These are phyloP conservation scores for Podotricha telesiphe DNA, from an alignment of 2,888 invertebrate species.

Conservation along the genomic window DNA sequence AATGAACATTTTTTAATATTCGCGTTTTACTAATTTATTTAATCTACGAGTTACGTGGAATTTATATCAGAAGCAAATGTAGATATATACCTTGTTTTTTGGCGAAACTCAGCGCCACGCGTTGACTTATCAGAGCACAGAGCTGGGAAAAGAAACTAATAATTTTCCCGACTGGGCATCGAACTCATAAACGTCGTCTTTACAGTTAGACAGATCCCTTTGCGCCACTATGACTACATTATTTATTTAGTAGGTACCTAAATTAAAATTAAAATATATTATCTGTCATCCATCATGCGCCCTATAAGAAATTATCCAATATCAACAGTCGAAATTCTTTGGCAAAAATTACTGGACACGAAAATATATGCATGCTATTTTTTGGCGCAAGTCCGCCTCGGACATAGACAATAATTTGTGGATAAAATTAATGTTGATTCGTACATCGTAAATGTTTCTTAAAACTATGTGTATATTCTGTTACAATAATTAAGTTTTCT, in stretches of 20 bases:
- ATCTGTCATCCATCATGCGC: not conserved
- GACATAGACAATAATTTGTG: constrained; percentile 8
- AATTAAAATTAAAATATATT: not conserved
- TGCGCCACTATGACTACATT: too few relatives aligned
- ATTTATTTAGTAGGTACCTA: too few relatives aligned
- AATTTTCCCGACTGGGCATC: too few relatives aligned
- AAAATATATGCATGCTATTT: constrained; percentile 12
- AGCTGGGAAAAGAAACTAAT: too few relatives aligned
- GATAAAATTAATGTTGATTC: constrained; percentile 15
- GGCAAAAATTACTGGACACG: constrained; percentile 24
- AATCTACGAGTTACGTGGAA: too few relatives aligned
- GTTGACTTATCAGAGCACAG: too few relatives aligned
- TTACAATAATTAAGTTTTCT: constrained; percentile 5
- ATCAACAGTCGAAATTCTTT: constrained; percentile 24
- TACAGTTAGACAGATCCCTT: too few relatives aligned
- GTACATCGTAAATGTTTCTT: constrained; percentile 2
- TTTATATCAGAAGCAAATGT: too few relatives aligned
- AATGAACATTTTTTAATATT: not conserved
- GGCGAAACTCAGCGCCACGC: too few relatives aligned
- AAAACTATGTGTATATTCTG: not conserved
- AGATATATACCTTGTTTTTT: too few relatives aligned
- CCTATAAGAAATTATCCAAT: constrained; percentile 8
- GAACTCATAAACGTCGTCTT: too few relatives aligned
- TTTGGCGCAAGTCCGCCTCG: constrained; percentile 11
- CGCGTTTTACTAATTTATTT: not conserved